Evolutionary conservation across 2,113 vertebrate genomes (phyloP).

Genomic region (Thalassarche chlororhynchos): DNA sequence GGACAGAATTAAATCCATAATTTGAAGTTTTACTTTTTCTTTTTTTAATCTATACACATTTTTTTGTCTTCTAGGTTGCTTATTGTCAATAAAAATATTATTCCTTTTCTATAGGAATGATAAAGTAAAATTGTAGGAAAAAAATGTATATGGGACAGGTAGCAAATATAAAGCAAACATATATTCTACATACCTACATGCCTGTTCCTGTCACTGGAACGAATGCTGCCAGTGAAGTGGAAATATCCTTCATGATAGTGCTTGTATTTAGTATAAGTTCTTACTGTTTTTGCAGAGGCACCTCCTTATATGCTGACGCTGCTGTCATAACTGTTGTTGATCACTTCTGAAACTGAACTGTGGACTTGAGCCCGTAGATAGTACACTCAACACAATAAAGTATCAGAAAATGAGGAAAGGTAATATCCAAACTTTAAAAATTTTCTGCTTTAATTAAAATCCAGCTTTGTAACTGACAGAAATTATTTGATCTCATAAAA

Average conservation of each 20-base stretch:
- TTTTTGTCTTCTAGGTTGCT: not conserved
- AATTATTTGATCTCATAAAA: not conserved
- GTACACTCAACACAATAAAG: not conserved
- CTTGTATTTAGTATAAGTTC: not conserved
- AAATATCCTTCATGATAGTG: not conserved
- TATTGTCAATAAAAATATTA: not conserved
- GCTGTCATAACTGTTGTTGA: not conserved
- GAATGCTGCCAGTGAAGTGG: not conserved
- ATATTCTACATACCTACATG: not conserved
- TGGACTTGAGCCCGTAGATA: not conserved
- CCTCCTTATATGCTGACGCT: not conserved
- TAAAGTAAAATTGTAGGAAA: not conserved
- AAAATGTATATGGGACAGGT: not conserved
- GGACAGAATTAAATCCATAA: not conserved
- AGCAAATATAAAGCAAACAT: not conserved
- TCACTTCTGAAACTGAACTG: not conserved
- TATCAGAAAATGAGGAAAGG: constrained; percentile 29
- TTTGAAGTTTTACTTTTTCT: not conserved
- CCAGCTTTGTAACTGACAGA: not conserved
- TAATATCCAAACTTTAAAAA: not conserved
- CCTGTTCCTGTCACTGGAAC: not conserved
- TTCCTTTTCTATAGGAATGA: not conserved
- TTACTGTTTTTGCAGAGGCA: not conserved
- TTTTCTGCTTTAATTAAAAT: not conserved
- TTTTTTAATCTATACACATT: not conserved